Conservation (phyloP, 2,888 invertebrate species). For the Trachelus iudaicus region DNA sequence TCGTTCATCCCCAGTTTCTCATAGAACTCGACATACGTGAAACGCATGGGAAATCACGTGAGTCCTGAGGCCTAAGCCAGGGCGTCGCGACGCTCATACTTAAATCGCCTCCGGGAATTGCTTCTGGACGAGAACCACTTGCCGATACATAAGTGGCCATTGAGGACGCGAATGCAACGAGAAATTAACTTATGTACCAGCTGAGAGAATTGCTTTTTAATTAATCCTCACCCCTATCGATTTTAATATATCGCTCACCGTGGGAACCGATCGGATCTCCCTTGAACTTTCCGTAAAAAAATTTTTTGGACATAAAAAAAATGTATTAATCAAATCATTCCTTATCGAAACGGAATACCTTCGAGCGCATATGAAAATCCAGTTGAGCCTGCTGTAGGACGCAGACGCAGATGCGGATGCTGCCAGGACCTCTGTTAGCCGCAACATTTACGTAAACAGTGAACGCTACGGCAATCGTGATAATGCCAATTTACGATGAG, state of each 20-base stretch:
- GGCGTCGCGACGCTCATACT: neutral
- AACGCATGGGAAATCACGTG: slow-evolving; percentile 52
- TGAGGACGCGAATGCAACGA: neutral
- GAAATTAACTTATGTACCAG: slow-evolving; percentile 52
- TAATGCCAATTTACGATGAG: slow-evolving; percentile 57
- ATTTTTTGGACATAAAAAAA: neutral
- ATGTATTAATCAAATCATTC: neutral
- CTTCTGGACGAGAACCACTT: slow-evolving; percentile 9
- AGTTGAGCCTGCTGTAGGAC: neutral
- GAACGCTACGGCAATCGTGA: slow-evolving; percentile 40
- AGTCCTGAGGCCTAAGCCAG: neutral
- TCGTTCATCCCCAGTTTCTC: neutral
- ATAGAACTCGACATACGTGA: slow-evolving; percentile 28
- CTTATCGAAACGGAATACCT: neutral
- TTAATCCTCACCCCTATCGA: slow-evolving; percentile 23
- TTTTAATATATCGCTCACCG: slow-evolving; percentile 19
- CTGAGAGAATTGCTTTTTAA: slow-evolving; percentile 57
- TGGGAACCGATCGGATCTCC: slow-evolving; percentile 21
- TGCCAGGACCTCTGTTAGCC: neutral
- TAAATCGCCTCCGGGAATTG: slow-evolving; percentile 49
- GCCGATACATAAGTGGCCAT: neutral
- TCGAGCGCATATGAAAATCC: neutral
- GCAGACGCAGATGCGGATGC: neutral
- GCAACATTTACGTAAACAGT: slow-evolving; percentile 32
- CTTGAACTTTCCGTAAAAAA: neutral